Percentiles rank a stretch among this genome's conserved stretches.
phyloP scores from a whole-genome alignment of 2,113 vertebrate genomes.

The Petroica traversi region DNA sequence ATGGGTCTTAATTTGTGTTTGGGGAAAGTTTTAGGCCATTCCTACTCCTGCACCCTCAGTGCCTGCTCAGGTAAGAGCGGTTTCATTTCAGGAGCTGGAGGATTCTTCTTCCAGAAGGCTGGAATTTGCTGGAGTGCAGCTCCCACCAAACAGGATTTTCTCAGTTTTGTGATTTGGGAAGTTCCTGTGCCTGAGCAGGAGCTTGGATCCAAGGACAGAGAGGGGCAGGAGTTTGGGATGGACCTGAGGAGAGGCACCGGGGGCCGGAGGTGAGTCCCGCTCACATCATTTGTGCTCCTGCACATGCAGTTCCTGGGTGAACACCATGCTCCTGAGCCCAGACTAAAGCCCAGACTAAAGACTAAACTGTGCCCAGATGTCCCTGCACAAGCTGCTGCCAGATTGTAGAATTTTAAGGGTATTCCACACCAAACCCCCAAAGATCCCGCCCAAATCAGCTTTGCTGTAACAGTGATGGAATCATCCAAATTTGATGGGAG shows the following conservation, averaged over 20 bases:
- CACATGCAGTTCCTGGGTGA: not conserved
- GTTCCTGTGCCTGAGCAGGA: not conserved
- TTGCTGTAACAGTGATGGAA: not conserved
- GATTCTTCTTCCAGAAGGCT: not conserved
- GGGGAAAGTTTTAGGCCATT: not conserved
- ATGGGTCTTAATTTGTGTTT: not conserved
- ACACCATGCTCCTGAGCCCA: not conserved
- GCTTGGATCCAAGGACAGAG: fast-evolving
- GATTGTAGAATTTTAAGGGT: not conserved
- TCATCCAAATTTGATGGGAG: not conserved
- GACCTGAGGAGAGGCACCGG: fast-evolving
- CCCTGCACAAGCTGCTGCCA: not conserved
- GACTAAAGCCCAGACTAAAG: not conserved
- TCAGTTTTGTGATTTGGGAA: too few species aligned
- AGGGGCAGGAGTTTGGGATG: not conserved
- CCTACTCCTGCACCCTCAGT: not conserved
- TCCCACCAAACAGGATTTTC: not conserved
- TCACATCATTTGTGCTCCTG: fast-evolving
- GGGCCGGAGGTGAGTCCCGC: fast-evolving
- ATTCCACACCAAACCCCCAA: not conserved
- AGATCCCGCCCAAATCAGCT: not conserved
- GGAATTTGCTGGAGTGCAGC: not conserved
- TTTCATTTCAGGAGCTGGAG: not conserved
- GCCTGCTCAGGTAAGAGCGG: not conserved
- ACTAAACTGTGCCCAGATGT: not conserved